Conservation (phyloP, 2,888 invertebrate species). For the Chesias legatella region DNA sequence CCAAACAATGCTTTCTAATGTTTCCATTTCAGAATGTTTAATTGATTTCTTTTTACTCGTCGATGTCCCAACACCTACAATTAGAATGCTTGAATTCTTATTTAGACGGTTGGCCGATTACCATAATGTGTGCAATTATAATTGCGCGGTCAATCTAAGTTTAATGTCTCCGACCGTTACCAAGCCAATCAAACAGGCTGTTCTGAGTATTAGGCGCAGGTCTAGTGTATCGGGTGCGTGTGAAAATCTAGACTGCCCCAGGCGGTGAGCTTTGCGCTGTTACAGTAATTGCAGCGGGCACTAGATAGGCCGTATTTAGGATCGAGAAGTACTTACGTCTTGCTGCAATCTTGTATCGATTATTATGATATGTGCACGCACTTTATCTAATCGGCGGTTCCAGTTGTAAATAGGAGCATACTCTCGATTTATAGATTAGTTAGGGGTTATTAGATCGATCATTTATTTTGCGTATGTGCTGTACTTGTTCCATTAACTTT, state of each 20-base stretch:
- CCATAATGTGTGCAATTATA: conserved; percentile 17
- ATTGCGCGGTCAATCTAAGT: conserved; percentile 16
- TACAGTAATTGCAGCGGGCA: conserved; percentile 54
- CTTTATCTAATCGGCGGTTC: conserved; percentile 52
- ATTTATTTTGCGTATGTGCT: conserved; percentile 35
- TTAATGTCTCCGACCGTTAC: conserved; percentile 20
- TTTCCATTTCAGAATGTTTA: conserved; percentile 22
- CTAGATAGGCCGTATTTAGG: conserved; percentile 50
- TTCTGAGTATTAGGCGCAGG: conserved; percentile 32
- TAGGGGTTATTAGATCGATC: conserved; percentile 42
- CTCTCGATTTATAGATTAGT: conserved; percentile 46
- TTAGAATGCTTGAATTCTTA: conserved; percentile 19
- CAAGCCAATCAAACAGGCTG: conserved; percentile 34
- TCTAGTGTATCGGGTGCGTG: conserved; percentile 53
- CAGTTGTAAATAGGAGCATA: conserved; percentile 39
- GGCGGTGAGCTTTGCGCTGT: conserved; percentile 48
- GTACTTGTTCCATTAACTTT: conserved; percentile 24
- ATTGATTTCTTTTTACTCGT: conserved; percentile 20
- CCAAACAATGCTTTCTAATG: conserved; percentile 29
- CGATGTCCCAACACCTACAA: conserved; percentile 13
- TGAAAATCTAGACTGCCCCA: conserved; percentile 58
- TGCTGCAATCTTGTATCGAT: conserved; percentile 65
- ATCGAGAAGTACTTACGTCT: conserved; percentile 35
- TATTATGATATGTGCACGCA: conserved; percentile 60
- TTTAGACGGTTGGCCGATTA: conserved; percentile 14